These are phyloP conservation scores for Carposina sasakii DNA, from an alignment of 1,140 invertebrate species.

Conservation along the genomic window DNA sequence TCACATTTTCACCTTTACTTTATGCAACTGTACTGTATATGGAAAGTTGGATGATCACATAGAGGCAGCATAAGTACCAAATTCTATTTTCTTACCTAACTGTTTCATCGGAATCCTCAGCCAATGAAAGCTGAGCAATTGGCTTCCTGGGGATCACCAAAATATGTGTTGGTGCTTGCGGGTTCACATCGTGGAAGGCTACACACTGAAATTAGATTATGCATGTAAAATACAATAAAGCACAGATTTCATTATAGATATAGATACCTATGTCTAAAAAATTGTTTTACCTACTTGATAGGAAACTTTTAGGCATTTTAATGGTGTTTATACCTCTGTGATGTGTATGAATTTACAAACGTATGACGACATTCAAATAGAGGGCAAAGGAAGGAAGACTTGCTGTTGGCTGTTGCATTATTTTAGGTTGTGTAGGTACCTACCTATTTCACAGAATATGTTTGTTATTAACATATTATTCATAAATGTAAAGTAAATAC, in stretches of 20 bases:
- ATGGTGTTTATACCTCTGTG: neutral
- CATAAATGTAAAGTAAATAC: no score
- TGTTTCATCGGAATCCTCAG: constrained; percentile 83
- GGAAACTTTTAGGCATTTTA: neutral
- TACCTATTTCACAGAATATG: no score
- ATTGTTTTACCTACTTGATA: no score
- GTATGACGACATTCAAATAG: no score
- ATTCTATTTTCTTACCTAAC: constrained; percentile 64
- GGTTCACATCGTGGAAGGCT: constrained; percentile 83
- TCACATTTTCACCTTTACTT: no score
- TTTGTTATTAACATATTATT: no score
- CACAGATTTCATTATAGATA: no score
- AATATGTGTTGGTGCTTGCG: constrained; percentile 96
- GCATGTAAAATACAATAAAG: neutral
- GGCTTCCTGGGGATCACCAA: constrained; percentile 96
- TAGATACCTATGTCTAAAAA: no score
- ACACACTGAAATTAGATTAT: constrained; percentile 66
- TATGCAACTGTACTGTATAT: no score
- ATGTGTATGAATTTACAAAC: neutral
- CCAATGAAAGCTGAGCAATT: constrained; percentile 86
- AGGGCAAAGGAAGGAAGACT: neutral
- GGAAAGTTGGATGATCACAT: neutral
- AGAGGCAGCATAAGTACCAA: neutral
- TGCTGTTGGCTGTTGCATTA: no score
- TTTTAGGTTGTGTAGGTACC: no score